Base-by-base conservation (phyloP, 2,888 invertebrate species). In the Rotaria magnacalcarata region DNA sequence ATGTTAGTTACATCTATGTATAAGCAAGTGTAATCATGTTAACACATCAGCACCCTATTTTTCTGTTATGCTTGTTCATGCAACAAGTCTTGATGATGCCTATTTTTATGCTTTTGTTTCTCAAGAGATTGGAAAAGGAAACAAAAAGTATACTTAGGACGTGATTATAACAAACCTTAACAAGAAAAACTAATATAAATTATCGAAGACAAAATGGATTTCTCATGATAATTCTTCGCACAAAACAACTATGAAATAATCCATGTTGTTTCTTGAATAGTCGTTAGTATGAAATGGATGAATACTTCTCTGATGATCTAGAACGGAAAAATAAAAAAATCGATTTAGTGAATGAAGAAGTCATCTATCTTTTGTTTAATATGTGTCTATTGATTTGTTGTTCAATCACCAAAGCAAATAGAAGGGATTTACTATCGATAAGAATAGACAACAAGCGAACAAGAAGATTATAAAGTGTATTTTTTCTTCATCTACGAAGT, bases 351-450 rank as follows among this genome's bases (percentile, higher is more conserved):
- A 24, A 7, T 7, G 24, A 56, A 56, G 0, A 16, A 34, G 19
- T 67, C 34, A 27, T 67, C 67, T 41, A 27, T 34, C 34, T 67
- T 8, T 67, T 34, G 34, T 67, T 41, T 34, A 67, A 10, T 16
- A 67, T 67, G 67, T 34, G 67, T 67, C 34, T 67, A 67, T 34
- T 67, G 34, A 67, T 16, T 80, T 80, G 43, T 80, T 80, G 80
- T 47, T 80, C 80, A 80, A 80, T 80, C 80, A 47, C 2, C 47
- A 80, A 47, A 47, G 47, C n/a, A 80, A 80, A 80, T 24, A 80
- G n/a, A 67, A 34, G 34, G 34, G 67, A 67, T 41, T 67, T 67
- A 67, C 19, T 67, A 67, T 67, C 67, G 34, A 67, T 67, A 34
- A 67, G 14, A 0, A 27, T 34, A n/a, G 67, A 67, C 19, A 67